Evolutionary conservation across 1,140 invertebrate species (phyloP).

Genomic region (Probaryconus sp.): DNA sequence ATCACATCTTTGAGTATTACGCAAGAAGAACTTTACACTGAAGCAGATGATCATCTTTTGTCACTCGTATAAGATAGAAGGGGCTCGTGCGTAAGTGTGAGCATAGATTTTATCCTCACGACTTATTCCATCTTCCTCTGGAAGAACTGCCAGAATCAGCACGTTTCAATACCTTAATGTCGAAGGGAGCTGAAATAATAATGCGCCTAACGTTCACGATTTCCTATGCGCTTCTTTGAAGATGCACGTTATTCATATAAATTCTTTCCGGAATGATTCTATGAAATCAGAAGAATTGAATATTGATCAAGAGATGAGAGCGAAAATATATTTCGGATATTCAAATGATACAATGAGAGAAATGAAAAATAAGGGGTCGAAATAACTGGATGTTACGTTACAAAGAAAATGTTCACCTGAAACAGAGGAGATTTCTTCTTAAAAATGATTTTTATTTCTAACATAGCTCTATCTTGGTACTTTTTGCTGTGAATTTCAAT

Average conservation of each 20-base stretch:
- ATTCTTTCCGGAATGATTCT: no score
- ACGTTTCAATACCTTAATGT: constrained; percentile 44
- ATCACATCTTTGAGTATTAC: constrained; percentile 57
- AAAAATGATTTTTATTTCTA: constrained; percentile 61
- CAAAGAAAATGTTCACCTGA: no score
- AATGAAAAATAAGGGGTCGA: no score
- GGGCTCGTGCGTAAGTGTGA: constrained; percentile 63
- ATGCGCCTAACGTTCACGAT: constrained; percentile 33
- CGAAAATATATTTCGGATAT: no score
- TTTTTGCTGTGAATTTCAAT: constrained; percentile 61
- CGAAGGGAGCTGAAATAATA: constrained; percentile 52
- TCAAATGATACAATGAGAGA: no score
- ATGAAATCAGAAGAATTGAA: no score
- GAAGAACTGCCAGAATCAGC: constrained; percentile 45
- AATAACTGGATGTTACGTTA: no score
- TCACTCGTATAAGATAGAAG: constrained; percentile 49
- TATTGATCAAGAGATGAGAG: no score
- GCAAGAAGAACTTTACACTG: constrained; percentile 55
- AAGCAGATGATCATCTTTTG: constrained; percentile 61
- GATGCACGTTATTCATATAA: constrained; percentile 7
- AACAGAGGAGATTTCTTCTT: constrained; percentile 60
- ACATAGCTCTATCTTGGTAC: constrained; percentile 63
- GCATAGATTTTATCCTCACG: constrained; percentile 47
- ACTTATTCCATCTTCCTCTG: constrained; percentile 44
- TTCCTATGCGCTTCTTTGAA: constrained; percentile 35